These are phyloP conservation scores for Cynodonichthys magdalenae DNA, from an alignment of 2,797 vertebrate species.

Conservation along the genomic window DNA sequence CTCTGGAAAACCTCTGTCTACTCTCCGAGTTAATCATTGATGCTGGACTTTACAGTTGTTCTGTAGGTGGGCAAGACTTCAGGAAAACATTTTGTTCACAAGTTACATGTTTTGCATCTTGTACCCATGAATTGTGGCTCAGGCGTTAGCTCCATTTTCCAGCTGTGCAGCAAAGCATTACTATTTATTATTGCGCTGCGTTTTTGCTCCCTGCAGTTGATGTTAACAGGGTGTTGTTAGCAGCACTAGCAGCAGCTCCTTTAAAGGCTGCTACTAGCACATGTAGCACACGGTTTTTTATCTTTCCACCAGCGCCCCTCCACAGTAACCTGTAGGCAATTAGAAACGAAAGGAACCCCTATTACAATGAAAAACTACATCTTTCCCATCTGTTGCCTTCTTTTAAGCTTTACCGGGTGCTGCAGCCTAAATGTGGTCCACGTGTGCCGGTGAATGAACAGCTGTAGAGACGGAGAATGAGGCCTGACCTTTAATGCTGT, in stretches of 20 bases:
- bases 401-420: constrained; percentile 26
- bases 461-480: constrained; percentile 28
- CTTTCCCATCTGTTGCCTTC: constrained; percentile 17
- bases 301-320: constrained; percentile 43
- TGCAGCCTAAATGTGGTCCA: constrained; percentile 43
- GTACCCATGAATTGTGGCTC: constrained; percentile 25
- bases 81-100: constrained; percentile 40
- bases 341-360: constrained; percentile 42
- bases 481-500: constrained; percentile 4
- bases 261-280: constrained; percentile 50
- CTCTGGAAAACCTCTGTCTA: constrained; percentile 50
- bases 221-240: constrained; percentile 58
- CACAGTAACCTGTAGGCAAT: constrained; percentile 34
- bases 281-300: constrained; percentile 13
- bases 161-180: constrained; percentile 47
- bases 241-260: constrained; percentile 43
- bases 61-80: constrained; percentile 14
- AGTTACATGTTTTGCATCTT: constrained; percentile 33
- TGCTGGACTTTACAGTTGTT: constrained; percentile 13
- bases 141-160: constrained; percentile 32
- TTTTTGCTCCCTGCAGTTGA: constrained; percentile 45
- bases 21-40: constrained; percentile 71
- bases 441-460: constrained; percentile 36
- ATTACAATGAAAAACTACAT: constrained; percentile 26
- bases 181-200: constrained; percentile 36